Evolutionary conservation across 2,113 vertebrate species (phyloP), one percentile per base, ranked within the genome.

Genomic region (Camarhynchus parvulus): DNA sequence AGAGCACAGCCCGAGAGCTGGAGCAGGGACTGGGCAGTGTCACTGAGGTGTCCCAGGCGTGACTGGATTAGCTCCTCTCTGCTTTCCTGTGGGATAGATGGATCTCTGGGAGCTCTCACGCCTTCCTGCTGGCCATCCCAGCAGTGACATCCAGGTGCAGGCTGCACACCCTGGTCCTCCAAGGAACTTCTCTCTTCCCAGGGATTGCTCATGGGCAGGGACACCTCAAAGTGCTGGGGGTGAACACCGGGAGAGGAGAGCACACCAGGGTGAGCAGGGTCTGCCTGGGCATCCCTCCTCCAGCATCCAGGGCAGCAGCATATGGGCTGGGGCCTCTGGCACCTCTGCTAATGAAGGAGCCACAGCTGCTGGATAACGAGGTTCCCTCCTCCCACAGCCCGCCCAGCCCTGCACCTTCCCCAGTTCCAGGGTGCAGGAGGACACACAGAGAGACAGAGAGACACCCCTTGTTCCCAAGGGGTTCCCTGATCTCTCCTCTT

Each of bases 401-500:
- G 46, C 27, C 79, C 70, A 11, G 83, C 67, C n/a, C 83, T 41
- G 67, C 62, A 10, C 67, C 75, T 42, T 41, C 7, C 31, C 58
- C 67, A 9, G 3, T 33, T 12, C 47, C 14, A 3, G 46, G 2
- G 0, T 25, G 61, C 67, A 44, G 76, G n/a, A 62, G 62, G 15
- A 90, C 8, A 55, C 2, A 13, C 30, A 35, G 25, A 4, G 3
- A 58, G 35, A 2, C 28, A 50, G 47, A 4, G 2, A 63, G 41
- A 3, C 28, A 47, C 52, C 42, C 56, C 39, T 59, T 0, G 1
- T 14, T 53, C 61, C 76, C 88, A 41, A 19, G 90, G 89, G 86
- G 52, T 79, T 83, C 70, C 82, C 49, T 21, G 55, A 31, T 89
- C 95, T 92, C 94, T 94, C 80, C 59, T 94, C 82, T 87, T 64